Evolutionary conservation across 2,113 vertebrate species (phyloP), one percentile per base, ranked within the genome.

Genomic region (Nanorana parkeri): DNA sequence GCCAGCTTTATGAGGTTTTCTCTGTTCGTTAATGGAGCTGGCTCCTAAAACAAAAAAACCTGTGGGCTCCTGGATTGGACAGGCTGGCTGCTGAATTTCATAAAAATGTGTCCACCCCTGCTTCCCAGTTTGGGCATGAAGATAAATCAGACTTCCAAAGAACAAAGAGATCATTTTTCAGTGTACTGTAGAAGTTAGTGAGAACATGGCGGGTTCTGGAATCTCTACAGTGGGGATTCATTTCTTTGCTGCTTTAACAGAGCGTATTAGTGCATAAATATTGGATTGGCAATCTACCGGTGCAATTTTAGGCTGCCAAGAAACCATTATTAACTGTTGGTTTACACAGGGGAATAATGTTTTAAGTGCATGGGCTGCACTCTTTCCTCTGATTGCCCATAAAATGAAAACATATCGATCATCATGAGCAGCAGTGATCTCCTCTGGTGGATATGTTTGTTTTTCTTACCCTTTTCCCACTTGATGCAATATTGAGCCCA

Each of bases 341-440:
- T 5, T 17, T 21, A 54, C 78, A 21, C 19, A 17, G 20, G 67
- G 68, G 68, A 72, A 51, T 52, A 51, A 0, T 68, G 66, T 8
- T 29, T 47, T 8, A 63, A 4, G 21, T 47, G 21, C 28, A 19
- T 58, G 17, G 66, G 55, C 10, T 41, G 51, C 17, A 7, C 26
- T 60, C 24, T 28, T n/a, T 63, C 56, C 21, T 52, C 15, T 69
- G 10, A 60, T 47, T 36, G 47, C 41, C 78, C 32, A 60, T 52
- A 72, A 71, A 51, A 52, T 63, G 55, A 64, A 51, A 69, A 63
- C 13, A 20, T 69, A 80, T 80, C 29, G 78, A 80, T 80, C 15
- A 16, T 26, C 36, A 29, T 61, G 13, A 32, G 32, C 21, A 17
- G 17, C 19, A 19, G 19, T 67, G 36, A 20, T 10, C 1, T 67